Evolutionary conservation across 2,113 vertebrate genomes (phyloP).

Genomic region (Camelus bactrianus): DNA sequence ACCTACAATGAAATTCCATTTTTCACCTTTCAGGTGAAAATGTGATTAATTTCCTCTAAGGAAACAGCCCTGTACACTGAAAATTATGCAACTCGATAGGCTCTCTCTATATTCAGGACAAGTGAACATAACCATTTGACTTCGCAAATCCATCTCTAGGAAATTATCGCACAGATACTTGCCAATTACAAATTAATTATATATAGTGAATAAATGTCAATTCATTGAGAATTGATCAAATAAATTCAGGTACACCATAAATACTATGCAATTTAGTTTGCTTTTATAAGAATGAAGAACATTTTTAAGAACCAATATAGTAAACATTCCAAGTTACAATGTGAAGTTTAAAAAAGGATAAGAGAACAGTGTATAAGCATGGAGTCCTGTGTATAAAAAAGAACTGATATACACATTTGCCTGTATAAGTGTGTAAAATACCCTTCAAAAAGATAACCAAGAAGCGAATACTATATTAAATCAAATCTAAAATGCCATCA

Average conservation of each 20-base stretch:
- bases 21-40: slow-evolving; percentile 41
- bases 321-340: slow-evolving; percentile 2
- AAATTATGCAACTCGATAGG: background rate
- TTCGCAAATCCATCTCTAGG: background rate
- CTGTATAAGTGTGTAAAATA: background rate
- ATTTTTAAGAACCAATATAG: background rate
- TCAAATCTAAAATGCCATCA: slow-evolving; percentile 20
- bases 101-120: background rate
- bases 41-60: background rate
- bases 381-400: background rate
- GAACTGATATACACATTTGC: background rate
- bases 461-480: background rate
- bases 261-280: background rate
- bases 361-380: background rate
- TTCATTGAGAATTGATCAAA: background rate
- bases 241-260: background rate
- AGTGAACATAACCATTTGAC: background rate
- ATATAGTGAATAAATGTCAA: background rate
- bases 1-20: slow-evolving; percentile 6
- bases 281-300: slow-evolving; percentile 4
- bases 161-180: background rate
- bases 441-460: background rate
- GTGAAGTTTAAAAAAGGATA: background rate
- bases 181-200: background rate
- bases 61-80: background rate